phyloP scores from a whole-genome alignment of 2,888 invertebrate genomes.

The Aphrophora alni region DNA sequence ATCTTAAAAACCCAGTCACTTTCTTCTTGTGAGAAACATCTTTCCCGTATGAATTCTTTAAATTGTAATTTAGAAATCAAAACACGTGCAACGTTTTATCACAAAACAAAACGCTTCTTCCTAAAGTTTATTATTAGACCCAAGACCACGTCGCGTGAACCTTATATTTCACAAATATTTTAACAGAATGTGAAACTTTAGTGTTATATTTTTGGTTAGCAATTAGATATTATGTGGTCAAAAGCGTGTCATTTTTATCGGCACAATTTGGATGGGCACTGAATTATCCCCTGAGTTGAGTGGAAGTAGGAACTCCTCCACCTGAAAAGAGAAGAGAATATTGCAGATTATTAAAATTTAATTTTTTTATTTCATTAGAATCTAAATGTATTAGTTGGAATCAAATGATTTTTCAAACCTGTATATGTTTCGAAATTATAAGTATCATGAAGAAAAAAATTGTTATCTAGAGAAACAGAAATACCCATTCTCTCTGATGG shows the following conservation, averaged over 20 bases:
- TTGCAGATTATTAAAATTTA: no score
- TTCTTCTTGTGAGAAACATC: background rate
- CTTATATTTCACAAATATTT: background rate
- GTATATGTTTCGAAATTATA: no score
- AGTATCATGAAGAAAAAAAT: no score
- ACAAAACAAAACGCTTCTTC: background rate
- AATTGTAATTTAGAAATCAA: background rate
- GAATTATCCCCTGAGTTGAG: background rate
- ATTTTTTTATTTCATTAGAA: no score
- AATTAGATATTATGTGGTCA: background rate
- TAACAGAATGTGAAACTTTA: background rate
- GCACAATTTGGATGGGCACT: background rate
- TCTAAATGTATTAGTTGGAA: no score
- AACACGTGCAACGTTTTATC: background rate
- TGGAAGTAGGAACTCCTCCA: background rate
- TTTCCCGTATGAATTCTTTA: background rate
- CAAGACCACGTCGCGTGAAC: background rate
- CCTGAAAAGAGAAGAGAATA: background rate
- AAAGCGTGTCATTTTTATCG: background rate
- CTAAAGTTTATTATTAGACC: background rate
- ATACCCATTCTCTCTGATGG: no score
- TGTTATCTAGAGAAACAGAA: no score
- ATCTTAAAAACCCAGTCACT: no score
- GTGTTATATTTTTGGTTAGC: background rate
- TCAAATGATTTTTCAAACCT: no score